Percentiles rank a stretch among this genome's conserved stretches.
These are phyloP conservation scores for Chrysomallon squamiferum DNA, from an alignment of 1,140 invertebrate genomes.

Conservation along the genomic window DNA sequence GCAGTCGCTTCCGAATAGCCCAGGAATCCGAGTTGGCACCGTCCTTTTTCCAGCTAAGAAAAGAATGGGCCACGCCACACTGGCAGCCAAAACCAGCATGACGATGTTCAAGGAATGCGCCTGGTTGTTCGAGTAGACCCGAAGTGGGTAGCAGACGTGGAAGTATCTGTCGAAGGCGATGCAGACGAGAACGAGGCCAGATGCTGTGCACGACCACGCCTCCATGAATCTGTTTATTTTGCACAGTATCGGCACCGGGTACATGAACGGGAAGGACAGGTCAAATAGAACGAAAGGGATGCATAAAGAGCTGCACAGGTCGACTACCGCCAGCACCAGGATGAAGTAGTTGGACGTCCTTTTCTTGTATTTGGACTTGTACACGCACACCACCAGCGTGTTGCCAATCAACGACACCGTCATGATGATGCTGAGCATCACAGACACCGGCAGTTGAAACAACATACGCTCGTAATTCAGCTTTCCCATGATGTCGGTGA, in stretches of 20 bases:
- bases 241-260: neutral
- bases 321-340: neutral
- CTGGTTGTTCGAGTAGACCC: constrained; percentile 10
- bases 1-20: constrained; percentile 18
- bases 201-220: neutral
- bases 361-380: neutral
- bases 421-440: neutral
- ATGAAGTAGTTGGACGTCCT: neutral
- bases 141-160: constrained; percentile 16
- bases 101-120: constrained; percentile 15
- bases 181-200: neutral
- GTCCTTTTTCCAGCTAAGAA: constrained; percentile 18
- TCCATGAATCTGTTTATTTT: constrained; percentile 1
- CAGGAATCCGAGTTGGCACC: constrained; percentile 10
- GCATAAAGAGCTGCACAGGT: neutral
- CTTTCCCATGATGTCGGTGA: neutral
- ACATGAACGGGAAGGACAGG: neutral
- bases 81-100: constrained; percentile 10
- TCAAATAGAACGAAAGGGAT: neutral
- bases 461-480: neutral
- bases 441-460: neutral
- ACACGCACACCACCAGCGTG: neutral
- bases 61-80: constrained; percentile 17
- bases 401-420: neutral
- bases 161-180: constrained; percentile 9